Percentiles rank a stretch among this genome's conserved stretches.
These are phyloP conservation scores for Euura saliciscinereae DNA, from an alignment of 1,140 invertebrate genomes.

Conservation along the genomic window DNA sequence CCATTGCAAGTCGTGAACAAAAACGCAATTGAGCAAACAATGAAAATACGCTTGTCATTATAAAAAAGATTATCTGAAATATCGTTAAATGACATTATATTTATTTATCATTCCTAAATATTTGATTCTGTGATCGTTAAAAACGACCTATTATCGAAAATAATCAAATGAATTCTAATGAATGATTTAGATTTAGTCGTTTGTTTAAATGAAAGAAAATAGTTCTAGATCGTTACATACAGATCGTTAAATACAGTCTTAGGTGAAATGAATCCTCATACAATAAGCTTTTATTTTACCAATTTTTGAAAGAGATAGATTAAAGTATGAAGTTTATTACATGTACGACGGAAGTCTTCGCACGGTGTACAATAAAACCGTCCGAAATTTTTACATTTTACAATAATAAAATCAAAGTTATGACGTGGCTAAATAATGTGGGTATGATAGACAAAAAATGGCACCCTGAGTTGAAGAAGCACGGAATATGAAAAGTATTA, in stretches of 20 bases:
- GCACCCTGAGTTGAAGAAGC: slow-evolving; percentile 55
- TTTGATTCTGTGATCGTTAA: background rate
- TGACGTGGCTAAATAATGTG: background rate
- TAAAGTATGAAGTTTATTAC: background rate
- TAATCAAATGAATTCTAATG: background rate
- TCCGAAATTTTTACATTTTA: background rate
- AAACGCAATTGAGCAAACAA: slow-evolving; percentile 1
- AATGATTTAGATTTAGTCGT: background rate
- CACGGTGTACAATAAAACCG: background rate
- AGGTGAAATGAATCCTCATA: background rate
- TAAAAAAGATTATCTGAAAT: background rate
- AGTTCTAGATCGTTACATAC: background rate
- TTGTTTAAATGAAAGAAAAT: background rate
- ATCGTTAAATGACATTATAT: background rate
- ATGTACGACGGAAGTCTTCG: background rate
- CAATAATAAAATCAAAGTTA: background rate
- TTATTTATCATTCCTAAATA: background rate
- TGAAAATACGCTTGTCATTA: background rate
- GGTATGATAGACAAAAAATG: slow-evolving; percentile 31
- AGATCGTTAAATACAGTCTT: background rate
- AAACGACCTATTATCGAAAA: background rate
- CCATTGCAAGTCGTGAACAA: background rate
- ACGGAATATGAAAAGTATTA: slow-evolving; percentile 32
- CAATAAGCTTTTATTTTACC: background rate
- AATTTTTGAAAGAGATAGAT: background rate